Evolutionary conservation across 2,888 invertebrate genomes (phyloP), one percentile per base, ranked within the genome.

Genomic region (Drosophila atroscutellata): DNA sequence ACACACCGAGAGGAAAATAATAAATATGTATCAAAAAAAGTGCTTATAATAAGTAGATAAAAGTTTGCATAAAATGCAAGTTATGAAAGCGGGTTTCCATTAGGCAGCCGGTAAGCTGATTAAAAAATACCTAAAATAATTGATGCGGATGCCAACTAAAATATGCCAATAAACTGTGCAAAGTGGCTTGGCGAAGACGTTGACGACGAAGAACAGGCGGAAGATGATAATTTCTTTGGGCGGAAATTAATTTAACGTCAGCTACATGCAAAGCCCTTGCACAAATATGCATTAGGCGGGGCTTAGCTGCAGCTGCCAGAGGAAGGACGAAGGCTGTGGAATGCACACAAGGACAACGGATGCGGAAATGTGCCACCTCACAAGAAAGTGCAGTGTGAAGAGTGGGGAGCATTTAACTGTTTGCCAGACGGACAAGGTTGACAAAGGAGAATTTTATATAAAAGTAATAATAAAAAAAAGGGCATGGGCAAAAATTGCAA

Each of bases 231-330:
- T 81, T 89, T 82, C 77, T 81, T 45, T 77, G 65, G 60, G 72
- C 75, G 85, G 82, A 89, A 89, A 86, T 86, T 86, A 84, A 89
- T 86, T 89, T 86, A 89, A 82, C 83, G 89, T 87, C 88, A 80
- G 72, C 82, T 36, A 67, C 80, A 87, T 59, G 80, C 66, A 79
- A 84, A 84, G 82, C 69, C 64, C 63, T 75, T 71, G 76, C 82
- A 80, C 85, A 85, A 85, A 84, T 84, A 87, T 89, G 89, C 89
- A 85, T 89, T 89, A 87, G 85, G 54, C 28, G 60, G 37, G 63
- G 80, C 89, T 86, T 84, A 87, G 69, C 63, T 1, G 76, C 70
- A 60, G 51, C 60, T 52, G 72, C 30, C 64, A 6, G 51, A 39
- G 55, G 28, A 45, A 24, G 24, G 26, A 24, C 26, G 36, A 20